phyloP scores from a whole-genome alignment of 1,140 invertebrate species.

The Dendroctonus valens region DNA sequence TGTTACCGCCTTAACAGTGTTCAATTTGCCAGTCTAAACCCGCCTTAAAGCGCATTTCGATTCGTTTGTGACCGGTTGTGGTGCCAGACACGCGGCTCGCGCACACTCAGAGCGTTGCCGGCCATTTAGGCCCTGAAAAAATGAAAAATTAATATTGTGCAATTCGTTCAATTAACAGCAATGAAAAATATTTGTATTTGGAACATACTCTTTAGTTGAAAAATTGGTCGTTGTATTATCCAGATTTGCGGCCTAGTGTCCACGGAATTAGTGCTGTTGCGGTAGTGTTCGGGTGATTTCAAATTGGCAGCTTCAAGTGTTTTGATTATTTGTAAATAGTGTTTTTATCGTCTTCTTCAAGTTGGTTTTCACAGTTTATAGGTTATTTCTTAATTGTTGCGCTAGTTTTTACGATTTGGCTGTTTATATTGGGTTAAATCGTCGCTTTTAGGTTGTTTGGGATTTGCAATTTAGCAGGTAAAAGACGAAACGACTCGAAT shows the following conservation, averaged over 20 bases:
- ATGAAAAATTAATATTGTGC: background rate
- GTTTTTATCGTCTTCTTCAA: too few relatives aligned
- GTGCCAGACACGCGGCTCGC: too few relatives aligned
- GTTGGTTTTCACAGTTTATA: too few relatives aligned
- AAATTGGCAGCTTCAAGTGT: too few relatives aligned
- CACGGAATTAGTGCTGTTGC: background rate
- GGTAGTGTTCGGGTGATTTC: background rate
- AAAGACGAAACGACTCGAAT: constrained; percentile 5
- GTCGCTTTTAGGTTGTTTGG: too few relatives aligned
- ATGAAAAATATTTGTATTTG: constrained; percentile 19
- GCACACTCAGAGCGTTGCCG: too few relatives aligned
- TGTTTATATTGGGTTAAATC: too few relatives aligned
- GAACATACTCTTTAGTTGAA: constrained; percentile 16
- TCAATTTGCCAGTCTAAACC: constrained; percentile 4
- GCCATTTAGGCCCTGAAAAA: background rate
- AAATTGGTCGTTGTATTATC: background rate
- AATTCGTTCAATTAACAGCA: background rate
- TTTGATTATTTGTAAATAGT: too few relatives aligned
- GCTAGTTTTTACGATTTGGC: background rate
- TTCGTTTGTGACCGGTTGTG: too few relatives aligned
- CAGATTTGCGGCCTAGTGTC: constrained; percentile 4
- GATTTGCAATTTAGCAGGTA: background rate
- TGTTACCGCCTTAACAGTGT: constrained; percentile 22
- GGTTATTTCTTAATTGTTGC: background rate
- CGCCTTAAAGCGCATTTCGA: background rate